A percentile compares a stretch with the other conserved stretches of the same genome.
phyloP scores from a whole-genome alignment of 2,113 vertebrate species.

The Pituophis catenifer region DNA sequence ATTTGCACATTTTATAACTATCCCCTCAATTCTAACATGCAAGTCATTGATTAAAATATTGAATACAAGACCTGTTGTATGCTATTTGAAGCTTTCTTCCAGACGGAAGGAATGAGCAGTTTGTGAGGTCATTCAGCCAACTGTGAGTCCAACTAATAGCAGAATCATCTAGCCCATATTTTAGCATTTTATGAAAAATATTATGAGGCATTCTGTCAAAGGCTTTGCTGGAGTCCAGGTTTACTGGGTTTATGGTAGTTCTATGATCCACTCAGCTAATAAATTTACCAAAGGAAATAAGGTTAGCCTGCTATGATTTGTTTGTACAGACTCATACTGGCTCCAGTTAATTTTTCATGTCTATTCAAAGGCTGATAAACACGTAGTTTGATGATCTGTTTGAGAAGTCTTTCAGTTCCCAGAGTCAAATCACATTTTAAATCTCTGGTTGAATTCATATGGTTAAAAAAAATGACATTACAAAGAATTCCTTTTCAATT shows the following conservation, averaged over 20 bases:
- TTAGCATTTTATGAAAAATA: neutral
- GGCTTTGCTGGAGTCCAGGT: neutral
- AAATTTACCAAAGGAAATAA: neutral
- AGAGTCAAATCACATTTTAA: conserved; percentile 40
- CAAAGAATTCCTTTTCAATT: conserved; percentile 27
- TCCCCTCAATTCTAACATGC: neutral
- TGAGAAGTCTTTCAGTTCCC: conserved; percentile 12
- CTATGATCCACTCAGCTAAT: neutral
- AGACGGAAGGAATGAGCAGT: neutral
- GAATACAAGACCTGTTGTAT: neutral
- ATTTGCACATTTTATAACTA: neutral
- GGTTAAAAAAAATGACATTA: conserved; percentile 46
- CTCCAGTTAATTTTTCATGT: neutral
- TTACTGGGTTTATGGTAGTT: neutral
- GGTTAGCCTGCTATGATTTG: neutral
- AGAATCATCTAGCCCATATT: neutral
- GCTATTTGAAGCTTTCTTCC: neutral
- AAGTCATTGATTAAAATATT: neutral
- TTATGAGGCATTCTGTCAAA: neutral
- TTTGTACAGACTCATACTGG: neutral
- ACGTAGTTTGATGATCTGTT: neutral
- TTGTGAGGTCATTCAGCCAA: neutral
- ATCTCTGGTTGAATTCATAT: conserved; percentile 35
- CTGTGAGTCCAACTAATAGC: neutral
- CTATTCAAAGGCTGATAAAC: neutral